phyloP scores from a whole-genome alignment of 2,797 vertebrate species.

The Enteromius unitaeniatus region DNA sequence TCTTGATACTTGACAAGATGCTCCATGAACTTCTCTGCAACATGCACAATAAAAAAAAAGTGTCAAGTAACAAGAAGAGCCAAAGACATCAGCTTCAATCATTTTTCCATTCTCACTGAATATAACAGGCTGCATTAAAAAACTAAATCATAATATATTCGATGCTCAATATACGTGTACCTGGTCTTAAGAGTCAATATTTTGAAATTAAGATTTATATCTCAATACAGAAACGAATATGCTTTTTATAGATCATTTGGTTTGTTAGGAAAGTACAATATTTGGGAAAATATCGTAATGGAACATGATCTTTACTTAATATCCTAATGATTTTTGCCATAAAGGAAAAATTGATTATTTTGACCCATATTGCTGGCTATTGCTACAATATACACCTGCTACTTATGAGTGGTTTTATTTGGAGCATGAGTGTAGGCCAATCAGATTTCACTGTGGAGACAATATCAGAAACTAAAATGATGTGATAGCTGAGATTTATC shows the following conservation, averaged over 20 bases:
- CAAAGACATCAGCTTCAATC: not conserved
- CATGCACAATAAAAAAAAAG: not conserved
- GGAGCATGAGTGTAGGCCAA: not conserved
- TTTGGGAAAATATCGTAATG: not conserved
- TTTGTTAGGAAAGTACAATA: not conserved
- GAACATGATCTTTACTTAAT: not conserved
- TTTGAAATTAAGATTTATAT: not conserved
- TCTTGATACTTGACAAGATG: slow-evolving; percentile 89
- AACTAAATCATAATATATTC: not conserved
- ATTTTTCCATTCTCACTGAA: too few species aligned
- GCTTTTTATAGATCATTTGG: not conserved
- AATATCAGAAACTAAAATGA: not conserved
- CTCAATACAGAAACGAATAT: too few species aligned
- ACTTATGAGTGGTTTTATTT: too few species aligned
- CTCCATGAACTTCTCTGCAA: slow-evolving; percentile 86
- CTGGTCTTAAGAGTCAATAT: not conserved
- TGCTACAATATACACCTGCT: not conserved
- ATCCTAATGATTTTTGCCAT: not conserved
- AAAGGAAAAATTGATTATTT: not conserved
- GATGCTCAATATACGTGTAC: not conserved
- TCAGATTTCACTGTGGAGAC: not conserved
- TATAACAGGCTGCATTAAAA: not conserved
- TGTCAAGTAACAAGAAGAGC: not conserved
- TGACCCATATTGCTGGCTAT: not conserved
- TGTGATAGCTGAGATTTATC: not conserved